Percentiles rank a stretch among this genome's conserved stretches.
Conservation (phyloP, 2,888 invertebrate species). For the Gisinianus flammeolus region DNA sequence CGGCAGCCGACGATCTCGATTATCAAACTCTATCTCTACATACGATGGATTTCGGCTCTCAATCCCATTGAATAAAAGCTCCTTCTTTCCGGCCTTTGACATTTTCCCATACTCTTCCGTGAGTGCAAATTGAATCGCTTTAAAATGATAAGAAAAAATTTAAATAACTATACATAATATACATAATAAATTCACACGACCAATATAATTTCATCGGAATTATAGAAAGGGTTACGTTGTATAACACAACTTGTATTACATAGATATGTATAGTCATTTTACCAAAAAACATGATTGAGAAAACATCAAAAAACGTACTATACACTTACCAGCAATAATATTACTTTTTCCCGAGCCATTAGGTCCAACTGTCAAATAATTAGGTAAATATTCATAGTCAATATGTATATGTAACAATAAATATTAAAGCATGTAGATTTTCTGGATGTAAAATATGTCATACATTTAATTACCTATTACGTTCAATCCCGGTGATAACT, state of each 20-base stretch:
- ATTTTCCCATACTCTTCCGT: conserved; percentile 41
- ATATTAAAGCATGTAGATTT: too few relatives aligned
- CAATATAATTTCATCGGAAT: too few relatives aligned
- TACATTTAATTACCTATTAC: neutral
- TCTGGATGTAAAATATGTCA: neutral
- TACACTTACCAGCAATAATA: neutral
- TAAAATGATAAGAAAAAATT: neutral
- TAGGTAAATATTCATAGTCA: too few relatives aligned
- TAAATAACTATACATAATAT: too few relatives aligned
- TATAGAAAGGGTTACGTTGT: too few relatives aligned
- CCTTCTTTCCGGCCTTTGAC: conserved; percentile 24
- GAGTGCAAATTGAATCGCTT: conserved; percentile 49
- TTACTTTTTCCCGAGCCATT: conserved; percentile 3
- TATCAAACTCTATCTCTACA: conserved; percentile 53
- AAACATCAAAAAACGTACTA: too few relatives aligned
- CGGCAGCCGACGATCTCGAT: conserved; percentile 44
- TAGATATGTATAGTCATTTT: too few relatives aligned
- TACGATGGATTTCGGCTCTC: conserved; percentile 32
- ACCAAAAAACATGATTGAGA: too few relatives aligned
- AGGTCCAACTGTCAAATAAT: neutral
- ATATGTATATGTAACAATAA: too few relatives aligned
- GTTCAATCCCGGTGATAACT: neutral
- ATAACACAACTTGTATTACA: too few relatives aligned
- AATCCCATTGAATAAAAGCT: conserved; percentile 40
- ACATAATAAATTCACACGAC: too few relatives aligned